Evolutionary conservation across 2,888 invertebrate species (phyloP).

Genomic region (Synergus laeviventris): DNA sequence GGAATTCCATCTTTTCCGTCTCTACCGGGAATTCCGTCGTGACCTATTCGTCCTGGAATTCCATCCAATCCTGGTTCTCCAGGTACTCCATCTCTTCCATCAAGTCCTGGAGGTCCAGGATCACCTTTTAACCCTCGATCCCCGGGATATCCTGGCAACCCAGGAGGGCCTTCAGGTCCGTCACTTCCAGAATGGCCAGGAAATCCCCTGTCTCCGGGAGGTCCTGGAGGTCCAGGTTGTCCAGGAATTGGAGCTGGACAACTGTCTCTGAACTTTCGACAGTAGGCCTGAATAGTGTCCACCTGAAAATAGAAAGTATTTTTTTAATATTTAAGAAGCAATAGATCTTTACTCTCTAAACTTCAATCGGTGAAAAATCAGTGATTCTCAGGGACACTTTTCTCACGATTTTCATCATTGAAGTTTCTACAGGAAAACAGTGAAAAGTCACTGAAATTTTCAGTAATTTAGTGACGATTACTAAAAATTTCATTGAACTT

Average conservation of each 20-base stretch:
- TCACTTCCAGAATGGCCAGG: slow-evolving; percentile 83
- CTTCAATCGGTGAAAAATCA: too few species aligned
- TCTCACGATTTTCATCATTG: too few species aligned
- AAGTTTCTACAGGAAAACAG: too few species aligned
- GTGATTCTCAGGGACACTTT: too few species aligned
- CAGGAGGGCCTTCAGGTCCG: slow-evolving; percentile 82
- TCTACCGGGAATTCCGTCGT: slow-evolving; percentile 84
- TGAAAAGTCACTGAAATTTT: too few species aligned
- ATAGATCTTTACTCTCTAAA: too few species aligned
- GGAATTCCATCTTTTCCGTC: slow-evolving; percentile 86
- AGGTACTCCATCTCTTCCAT: slow-evolving; percentile 92
- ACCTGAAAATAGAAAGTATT: slow-evolving; percentile 79
- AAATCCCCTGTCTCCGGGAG: slow-evolving; percentile 80
- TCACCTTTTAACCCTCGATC: slow-evolving; percentile 83
- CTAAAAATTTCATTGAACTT: too few species aligned
- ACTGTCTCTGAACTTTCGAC: slow-evolving; percentile 88
- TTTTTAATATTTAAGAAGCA: not conserved
- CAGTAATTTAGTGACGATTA: too few species aligned
- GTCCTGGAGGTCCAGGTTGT: slow-evolving; percentile 77
- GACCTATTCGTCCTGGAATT: slow-evolving; percentile 89
- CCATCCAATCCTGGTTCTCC: slow-evolving; percentile 94
- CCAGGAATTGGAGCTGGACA: slow-evolving; percentile 85
- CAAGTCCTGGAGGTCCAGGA: slow-evolving; percentile 84
- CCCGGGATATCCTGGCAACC: slow-evolving; percentile 77
- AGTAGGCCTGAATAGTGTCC: slow-evolving; percentile 89